Evolutionary conservation across 1,140 invertebrate genomes (phyloP).

Genomic region (Drosophila rhopaloa): DNA sequence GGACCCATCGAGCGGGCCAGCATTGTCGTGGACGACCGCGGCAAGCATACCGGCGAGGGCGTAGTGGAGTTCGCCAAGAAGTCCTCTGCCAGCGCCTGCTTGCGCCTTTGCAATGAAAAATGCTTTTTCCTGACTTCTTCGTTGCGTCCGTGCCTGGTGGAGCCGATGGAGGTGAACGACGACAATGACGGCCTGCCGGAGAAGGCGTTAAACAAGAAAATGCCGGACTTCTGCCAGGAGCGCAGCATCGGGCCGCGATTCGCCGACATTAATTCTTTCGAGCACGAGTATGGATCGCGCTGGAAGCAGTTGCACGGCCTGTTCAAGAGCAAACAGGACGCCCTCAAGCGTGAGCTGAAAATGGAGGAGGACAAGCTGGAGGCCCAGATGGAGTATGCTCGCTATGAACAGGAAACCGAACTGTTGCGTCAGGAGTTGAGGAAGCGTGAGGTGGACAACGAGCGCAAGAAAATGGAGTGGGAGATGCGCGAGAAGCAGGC

Average conservation of each 20-base stretch:
- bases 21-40: conserved; percentile 98
- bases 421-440: conserved; percentile 93
- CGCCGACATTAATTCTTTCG: conserved; percentile 94
- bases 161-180: conserved; percentile 94
- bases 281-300: conserved; percentile 97
- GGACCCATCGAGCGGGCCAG: conserved; percentile 97
- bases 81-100: conserved; percentile 92
- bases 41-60: conserved; percentile 97
- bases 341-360: conserved; percentile 96
- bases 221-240: conserved; percentile 92
- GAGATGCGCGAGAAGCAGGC: conserved; percentile 93
- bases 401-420: conserved; percentile 96
- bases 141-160: conserved; percentile 94
- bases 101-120: conserved; percentile 95
- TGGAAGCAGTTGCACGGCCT: conserved; percentile 98
- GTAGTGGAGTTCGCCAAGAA: conserved; percentile 98
- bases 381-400: conserved; percentile 97
- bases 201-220: conserved; percentile 93
- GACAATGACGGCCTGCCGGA: conserved; percentile 97
- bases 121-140: conserved; percentile 98
- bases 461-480: conserved; percentile 94
- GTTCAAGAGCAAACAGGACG: conserved; percentile 95
- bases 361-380: conserved; percentile 96
- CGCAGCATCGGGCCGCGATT: conserved; percentile 95
- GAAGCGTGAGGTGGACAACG: conserved; percentile 93